Percentiles rank a stretch among this genome's conserved stretches.
Evolutionary conservation across 2,797 vertebrate genomes (phyloP).

Genomic region (Macropus fuliginosus): DNA sequence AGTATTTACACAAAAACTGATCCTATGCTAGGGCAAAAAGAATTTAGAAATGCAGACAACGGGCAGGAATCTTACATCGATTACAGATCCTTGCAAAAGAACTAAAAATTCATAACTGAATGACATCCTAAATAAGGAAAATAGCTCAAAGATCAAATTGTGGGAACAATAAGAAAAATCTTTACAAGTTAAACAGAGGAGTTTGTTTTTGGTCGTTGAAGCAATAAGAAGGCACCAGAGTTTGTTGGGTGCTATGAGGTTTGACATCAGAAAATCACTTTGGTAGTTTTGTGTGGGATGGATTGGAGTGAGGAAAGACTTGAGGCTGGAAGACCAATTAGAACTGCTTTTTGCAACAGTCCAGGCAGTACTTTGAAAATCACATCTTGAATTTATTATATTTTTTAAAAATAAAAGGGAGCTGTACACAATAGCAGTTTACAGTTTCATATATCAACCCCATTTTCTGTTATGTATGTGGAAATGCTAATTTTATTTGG

Average conservation of each 20-base stretch:
- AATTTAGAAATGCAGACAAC: not conserved
- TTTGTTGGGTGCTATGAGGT: not conserved
- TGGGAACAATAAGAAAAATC: not conserved
- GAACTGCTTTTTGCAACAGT: not conserved
- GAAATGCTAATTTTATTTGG: not conserved
- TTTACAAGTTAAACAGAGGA: not conserved
- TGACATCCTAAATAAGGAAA: not conserved
- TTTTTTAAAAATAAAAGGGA: not conserved
- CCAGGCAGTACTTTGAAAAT: not conserved
- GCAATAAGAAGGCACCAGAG: not conserved
- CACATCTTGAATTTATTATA: not conserved
- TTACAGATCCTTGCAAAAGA: not conserved
- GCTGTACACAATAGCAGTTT: not conserved
- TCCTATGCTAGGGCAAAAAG: not conserved
- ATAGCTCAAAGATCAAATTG: not conserved
- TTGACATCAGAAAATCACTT: not conserved
- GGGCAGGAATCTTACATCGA: not conserved
- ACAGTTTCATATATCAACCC: not conserved
- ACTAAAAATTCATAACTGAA: not conserved
- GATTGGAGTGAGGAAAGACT: too few relatives aligned
- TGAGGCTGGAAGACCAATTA: not conserved
- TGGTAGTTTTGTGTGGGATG: too few relatives aligned
- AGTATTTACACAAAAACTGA: not conserved
- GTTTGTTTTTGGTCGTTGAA: not conserved
- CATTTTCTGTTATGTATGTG: not conserved